Conservation (phyloP, 2,797 vertebrate genomes). For the Pogoniulus pusillus region DNA sequence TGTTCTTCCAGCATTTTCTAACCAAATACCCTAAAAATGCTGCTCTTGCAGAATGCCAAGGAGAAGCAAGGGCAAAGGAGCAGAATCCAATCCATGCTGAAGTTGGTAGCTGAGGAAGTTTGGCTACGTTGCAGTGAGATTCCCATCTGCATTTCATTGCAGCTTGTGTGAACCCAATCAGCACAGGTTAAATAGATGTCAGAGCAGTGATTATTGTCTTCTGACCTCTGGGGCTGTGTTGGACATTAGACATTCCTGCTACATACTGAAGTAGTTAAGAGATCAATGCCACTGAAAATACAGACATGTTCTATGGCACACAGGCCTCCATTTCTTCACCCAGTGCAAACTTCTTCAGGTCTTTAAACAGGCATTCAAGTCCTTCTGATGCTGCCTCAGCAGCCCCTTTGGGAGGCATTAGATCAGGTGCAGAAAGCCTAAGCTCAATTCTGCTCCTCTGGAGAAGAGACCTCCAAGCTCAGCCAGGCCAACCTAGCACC, state of each 20-base stretch:
- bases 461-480: too few species aligned
- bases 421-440: background rate
- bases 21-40: constrained; percentile 37
- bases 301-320: background rate
- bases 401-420: background rate
- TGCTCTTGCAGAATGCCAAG: constrained; percentile 44
- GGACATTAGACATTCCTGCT: constrained; percentile 41
- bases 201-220: constrained; percentile 17
- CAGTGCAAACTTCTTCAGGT: background rate
- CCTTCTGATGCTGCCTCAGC: rapidly evolving
- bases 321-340: background rate
- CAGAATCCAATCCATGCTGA: constrained; percentile 4
- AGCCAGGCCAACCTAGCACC: too few species aligned
- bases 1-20: constrained; percentile 33
- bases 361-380: background rate
- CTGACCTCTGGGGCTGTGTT: background rate
- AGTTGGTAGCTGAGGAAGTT: constrained; percentile 14
- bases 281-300: background rate
- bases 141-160: constrained; percentile 40
- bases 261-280: background rate
- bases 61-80: constrained; percentile 39
- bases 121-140: background rate
- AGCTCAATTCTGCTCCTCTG: too few species aligned
- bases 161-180: constrained; percentile 35
- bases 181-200: constrained; percentile 3